Evolutionary conservation across 2,888 invertebrate species (phyloP), one percentile per base, ranked within the genome.

Genomic region (Entomobrya proxima): DNA sequence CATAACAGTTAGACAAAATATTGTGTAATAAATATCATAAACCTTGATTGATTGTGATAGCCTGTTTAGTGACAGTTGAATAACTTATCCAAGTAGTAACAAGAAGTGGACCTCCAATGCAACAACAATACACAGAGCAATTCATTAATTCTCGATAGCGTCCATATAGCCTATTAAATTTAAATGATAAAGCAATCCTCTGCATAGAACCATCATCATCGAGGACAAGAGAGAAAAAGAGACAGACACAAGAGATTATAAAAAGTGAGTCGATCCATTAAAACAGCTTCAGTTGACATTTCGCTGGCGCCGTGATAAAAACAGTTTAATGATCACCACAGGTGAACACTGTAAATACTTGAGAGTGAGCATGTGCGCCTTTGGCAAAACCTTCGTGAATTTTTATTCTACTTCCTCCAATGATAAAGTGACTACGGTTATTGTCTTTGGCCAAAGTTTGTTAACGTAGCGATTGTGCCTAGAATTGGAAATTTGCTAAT

Each of bases 381-480:
- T 13, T 21, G 7, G 35, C 27, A 47, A 72, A 72, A 15, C 4
- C 18, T 27, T 24, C 15, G 27, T 47, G 24, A 40, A 18, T 55
- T 13, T 27, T 52, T 75, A 9, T 32, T 75, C 35, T 11, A 35
- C 44, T 11, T n/a, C n/a, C n/a, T n/a, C n/a, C n/a, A n/a, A n/a
- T n/a, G 11, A 75, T 35, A 44, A 72, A 44, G 30, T 21, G 52
- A 52, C 27, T 35, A 2, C 30, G 24, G 37, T 72, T n/a, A 52
- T 11, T 75, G 30, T n/a, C 5, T 35, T 27, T 24, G 40, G 2
- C 69, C 27, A 24, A 13, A 40, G 0, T 50, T 52, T 32, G 32
- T 75, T 52, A 30, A 58, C 61, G 50, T 74, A 81, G 74, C 74
- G 2, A 74, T 21, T 2, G 81, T 74, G 81, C 30, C 21, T 3